Evolutionary conservation across 2,113 vertebrate species (phyloP).

Genomic region (Callopanchax toddi): DNA sequence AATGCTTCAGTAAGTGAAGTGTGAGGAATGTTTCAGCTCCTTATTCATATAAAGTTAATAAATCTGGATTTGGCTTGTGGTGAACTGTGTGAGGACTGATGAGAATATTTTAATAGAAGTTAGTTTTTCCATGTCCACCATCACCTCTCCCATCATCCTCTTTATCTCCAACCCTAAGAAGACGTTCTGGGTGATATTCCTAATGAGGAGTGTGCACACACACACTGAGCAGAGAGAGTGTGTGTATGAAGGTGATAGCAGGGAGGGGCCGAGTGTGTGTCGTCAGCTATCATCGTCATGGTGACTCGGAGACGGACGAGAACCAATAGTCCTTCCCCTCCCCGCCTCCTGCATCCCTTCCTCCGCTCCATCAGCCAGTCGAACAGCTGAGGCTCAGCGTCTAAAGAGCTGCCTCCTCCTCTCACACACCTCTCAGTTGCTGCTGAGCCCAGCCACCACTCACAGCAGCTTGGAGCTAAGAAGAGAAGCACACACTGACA

Average conservation of each 20-base stretch:
- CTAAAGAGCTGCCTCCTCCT: constrained; percentile 24
- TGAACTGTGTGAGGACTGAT: too few species aligned
- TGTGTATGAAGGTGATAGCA: constrained; percentile 21
- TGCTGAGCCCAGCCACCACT: constrained; percentile 24
- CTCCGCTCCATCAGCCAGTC: constrained; percentile 33
- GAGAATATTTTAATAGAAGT: too few species aligned
- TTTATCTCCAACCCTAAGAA: constrained; percentile 12
- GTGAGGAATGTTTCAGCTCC: too few species aligned
- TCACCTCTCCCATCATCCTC: neutral
- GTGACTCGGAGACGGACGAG: constrained; percentile 46
- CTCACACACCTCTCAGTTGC: constrained; percentile 34
- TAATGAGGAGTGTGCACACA: constrained; percentile 48
- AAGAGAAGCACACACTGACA: constrained; percentile 14
- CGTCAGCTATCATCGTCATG: constrained; percentile 65
- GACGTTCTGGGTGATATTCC: constrained; percentile 55
- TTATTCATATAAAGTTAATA: too few species aligned
- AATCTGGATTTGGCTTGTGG: too few species aligned
- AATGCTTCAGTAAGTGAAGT: too few species aligned
- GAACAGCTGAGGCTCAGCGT: constrained; percentile 58
- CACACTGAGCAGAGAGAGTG: constrained; percentile 9
- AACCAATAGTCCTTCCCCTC: constrained; percentile 44
- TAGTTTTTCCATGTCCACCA: neutral
- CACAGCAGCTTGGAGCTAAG: constrained; percentile 38
- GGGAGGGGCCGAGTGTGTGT: constrained; percentile 6
- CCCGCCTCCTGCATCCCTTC: constrained; percentile 54